These are phyloP conservation scores for Melanotaenia trifasciata DNA, from an alignment of 2,797 vertebrate species.

Conservation along the genomic window DNA sequence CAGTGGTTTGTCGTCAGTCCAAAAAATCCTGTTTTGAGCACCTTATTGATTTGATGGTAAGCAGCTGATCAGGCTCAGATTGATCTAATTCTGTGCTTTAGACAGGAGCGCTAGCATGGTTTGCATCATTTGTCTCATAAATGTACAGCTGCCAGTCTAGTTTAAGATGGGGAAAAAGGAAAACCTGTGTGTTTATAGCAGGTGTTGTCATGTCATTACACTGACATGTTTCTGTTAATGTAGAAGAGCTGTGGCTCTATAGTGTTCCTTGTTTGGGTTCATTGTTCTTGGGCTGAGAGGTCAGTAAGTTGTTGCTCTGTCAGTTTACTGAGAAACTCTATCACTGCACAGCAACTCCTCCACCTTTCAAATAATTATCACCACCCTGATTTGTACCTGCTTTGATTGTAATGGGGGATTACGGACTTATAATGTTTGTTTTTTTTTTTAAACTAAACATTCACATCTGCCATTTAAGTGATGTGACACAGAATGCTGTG, in stretches of 20 bases:
- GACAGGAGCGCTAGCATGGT: not conserved
- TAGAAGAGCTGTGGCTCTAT: slow-evolving; percentile 1
- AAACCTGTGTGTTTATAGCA: not conserved
- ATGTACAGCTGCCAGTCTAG: not conserved
- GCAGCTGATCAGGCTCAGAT: not conserved
- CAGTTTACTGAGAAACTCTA: not conserved
- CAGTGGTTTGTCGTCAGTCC: no score
- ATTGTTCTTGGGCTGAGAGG: slow-evolving; percentile 10
- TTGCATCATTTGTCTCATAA: not conserved
- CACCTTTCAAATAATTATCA: slow-evolving; percentile 1
- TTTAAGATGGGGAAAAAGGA: not conserved
- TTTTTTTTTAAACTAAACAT: not conserved
- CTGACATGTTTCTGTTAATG: not conserved
- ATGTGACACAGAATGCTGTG: not conserved
- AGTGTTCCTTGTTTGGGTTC: slow-evolving; percentile 16
- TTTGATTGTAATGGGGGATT: slow-evolving; percentile 12
- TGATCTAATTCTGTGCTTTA: not conserved
- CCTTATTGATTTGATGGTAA: not conserved
- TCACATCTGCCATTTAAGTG: not conserved
- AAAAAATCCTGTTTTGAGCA: no score
- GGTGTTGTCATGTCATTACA: not conserved
- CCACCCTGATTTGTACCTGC: not conserved
- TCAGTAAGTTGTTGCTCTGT: slow-evolving; percentile 5
- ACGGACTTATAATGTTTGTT: not conserved
- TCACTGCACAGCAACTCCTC: slow-evolving; percentile 7